Base-by-base conservation (phyloP, 2,888 invertebrate genomes). In the Plutella xylostella region DNA sequence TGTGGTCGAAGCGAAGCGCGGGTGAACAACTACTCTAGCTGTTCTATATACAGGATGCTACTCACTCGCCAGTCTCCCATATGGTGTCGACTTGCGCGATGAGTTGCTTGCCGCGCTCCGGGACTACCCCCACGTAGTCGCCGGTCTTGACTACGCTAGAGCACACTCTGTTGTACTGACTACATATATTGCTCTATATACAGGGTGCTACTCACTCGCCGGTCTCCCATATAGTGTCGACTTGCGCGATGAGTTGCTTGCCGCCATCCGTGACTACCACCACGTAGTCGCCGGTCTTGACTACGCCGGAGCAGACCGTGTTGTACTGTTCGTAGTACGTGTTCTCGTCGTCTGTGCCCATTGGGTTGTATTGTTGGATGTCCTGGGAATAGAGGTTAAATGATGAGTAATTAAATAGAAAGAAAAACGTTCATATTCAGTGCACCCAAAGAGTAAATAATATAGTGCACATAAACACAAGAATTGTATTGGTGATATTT, bases 121-220 rank as follows among this genome's bases (percentile, higher is more conserved):
- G 94, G 48, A 94, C 94, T 12, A 98, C 95, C 65, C 97, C 97
- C 35, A 98, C 97, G 70, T 92, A 96, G 75, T 99, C 98, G 1
- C 98, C 96, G 0, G 91, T 92, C 80, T 94, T 93, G 42, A 94
- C 89, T 0, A 92, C 88, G 2, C 94, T 94, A 38, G 91, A 90
- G 58, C 92, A 92, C 19, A 91, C 89, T 0, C 93, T 92, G 63
- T 93, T 94, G 71, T 93, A 94, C 65, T 98, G 98, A n/a, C n/a
- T n/a, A n/a, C n/a, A n/a, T n/a, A n/a, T n/a, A n/a, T n/a, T n/a
- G n/a, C n/a, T n/a, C n/a, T n/a, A n/a, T n/a, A n/a, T n/a, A n/a
- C n/a, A n/a, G n/a, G n/a, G n/a, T n/a, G n/a, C 12, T 47, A 87
- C 90, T 87, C 75, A 95, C 94, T 92, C 90, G 67, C 90, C 89